phyloP scores from a whole-genome alignment of 2,113 vertebrate genomes.

The Cichladusa arquata region DNA sequence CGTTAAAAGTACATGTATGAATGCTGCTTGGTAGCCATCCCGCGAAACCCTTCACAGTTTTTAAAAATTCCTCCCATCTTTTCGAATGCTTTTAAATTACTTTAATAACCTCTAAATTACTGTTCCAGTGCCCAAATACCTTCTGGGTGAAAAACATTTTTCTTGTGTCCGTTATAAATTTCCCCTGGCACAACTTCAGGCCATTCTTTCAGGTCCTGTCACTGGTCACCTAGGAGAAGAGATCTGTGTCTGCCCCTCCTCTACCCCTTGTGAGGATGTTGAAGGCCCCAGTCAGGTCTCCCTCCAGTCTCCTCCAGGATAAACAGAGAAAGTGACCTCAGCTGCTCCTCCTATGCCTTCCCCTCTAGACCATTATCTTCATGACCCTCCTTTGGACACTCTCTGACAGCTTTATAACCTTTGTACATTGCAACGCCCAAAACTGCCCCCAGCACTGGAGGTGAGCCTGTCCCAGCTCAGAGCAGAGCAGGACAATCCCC shows the following conservation, averaged over 20 bases:
- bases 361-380: neutral
- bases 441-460: accelerated
- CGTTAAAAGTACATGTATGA: neutral
- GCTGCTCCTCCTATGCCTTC: neutral
- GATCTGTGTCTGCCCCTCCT: no score
- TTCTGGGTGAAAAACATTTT: neutral
- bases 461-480: accelerated
- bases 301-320: neutral
- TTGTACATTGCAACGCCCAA: neutral
- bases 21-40: neutral
- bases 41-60: neutral
- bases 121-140: neutral
- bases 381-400: neutral
- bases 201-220: accelerated
- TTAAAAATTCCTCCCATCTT: neutral
- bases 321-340: neutral
- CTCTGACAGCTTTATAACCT: neutral
- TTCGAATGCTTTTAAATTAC: neutral
- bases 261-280: accelerated
- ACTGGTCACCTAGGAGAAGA: neutral
- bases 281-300: neutral
- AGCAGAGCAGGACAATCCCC: neutral
- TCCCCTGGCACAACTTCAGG: neutral
- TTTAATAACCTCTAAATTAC: neutral
- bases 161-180: neutral